Percentiles rank a stretch among this genome's conserved stretches.
Evolutionary conservation across 2,113 vertebrate genomes (phyloP).

Genomic region (Limnothrissa miodon): DNA sequence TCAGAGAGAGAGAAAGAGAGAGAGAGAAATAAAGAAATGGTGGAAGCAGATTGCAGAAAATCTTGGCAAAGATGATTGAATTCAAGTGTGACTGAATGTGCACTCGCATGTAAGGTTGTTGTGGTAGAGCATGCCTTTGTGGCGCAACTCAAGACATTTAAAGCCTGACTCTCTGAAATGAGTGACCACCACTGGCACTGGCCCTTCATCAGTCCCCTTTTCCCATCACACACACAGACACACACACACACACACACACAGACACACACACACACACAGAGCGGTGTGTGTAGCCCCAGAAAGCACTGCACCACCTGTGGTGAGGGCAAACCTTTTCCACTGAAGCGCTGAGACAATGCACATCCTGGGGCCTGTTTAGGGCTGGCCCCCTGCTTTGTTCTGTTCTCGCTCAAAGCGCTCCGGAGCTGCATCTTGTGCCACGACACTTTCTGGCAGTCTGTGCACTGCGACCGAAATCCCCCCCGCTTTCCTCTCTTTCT

Average conservation of each 20-base stretch:
- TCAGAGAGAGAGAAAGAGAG: conserved; percentile 5
- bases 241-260: background rate
- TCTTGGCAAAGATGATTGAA: background rate
- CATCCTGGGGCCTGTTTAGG: conserved; percentile 47
- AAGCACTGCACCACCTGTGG: conserved; percentile 57
- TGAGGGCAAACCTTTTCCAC: conserved; percentile 64
- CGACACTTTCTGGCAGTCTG: background rate
- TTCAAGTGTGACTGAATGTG: conserved; percentile 4
- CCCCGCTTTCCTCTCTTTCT: background rate
- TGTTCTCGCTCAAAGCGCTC: background rate
- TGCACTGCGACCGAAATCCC: background rate
- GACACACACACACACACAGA: conserved; percentile 35
- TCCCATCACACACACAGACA: conserved; percentile 25
- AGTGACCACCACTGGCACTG: conserved; percentile 20
- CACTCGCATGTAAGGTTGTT: conserved; percentile 17
- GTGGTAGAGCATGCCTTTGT: conserved; percentile 53
- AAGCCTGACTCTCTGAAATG: conserved; percentile 39
- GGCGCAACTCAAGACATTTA: conserved; percentile 40
- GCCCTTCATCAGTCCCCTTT: conserved; percentile 28
- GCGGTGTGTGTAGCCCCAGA: conserved; percentile 49
- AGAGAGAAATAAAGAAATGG: background rate
- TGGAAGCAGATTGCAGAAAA: background rate
- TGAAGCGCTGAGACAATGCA: conserved; percentile 56
- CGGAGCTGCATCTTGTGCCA: background rate
- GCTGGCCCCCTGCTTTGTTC: background rate